Percentiles rank a stretch among this genome's conserved stretches.
phyloP scores from a whole-genome alignment of 2,797 vertebrate genomes.

The Micrastur ruficollis region DNA sequence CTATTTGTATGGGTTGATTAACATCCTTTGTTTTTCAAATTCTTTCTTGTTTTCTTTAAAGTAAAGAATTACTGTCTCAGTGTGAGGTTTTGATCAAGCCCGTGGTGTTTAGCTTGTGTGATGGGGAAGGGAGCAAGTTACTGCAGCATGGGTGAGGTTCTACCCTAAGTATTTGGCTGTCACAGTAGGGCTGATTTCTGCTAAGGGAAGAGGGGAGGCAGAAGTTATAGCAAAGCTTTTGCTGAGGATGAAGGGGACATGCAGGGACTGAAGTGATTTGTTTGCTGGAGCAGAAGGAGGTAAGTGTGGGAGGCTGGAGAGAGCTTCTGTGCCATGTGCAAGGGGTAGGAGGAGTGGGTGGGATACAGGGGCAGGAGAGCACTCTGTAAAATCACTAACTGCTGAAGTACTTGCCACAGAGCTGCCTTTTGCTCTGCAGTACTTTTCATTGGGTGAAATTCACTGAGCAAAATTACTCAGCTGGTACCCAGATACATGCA shows the following conservation, averaged over 20 bases:
- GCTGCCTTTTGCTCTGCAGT: neutral
- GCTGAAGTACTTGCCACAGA: neutral
- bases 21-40: too few relatives aligned
- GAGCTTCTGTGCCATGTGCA: neutral
- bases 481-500: neutral
- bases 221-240: neutral
- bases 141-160: neutral
- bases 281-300: neutral
- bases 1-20: too few relatives aligned
- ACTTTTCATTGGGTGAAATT: neutral
- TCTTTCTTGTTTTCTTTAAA: too few relatives aligned
- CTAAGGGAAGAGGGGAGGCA: neutral
- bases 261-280: neutral
- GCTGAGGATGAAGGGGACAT: neutral
- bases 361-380: neutral
- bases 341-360: neutral
- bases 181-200: neutral
- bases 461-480: neutral
- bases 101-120: neutral
- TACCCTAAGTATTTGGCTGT: neutral
- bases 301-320: neutral
- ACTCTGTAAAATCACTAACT: neutral
- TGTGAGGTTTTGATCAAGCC: neutral
- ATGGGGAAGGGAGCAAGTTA: neutral
- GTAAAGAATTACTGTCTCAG: too few relatives aligned